Percentiles rank a stretch among this genome's conserved stretches.
Evolutionary conservation across 1,140 invertebrate species (phyloP).

Genomic region (Pseudobourletiella spinata): DNA sequence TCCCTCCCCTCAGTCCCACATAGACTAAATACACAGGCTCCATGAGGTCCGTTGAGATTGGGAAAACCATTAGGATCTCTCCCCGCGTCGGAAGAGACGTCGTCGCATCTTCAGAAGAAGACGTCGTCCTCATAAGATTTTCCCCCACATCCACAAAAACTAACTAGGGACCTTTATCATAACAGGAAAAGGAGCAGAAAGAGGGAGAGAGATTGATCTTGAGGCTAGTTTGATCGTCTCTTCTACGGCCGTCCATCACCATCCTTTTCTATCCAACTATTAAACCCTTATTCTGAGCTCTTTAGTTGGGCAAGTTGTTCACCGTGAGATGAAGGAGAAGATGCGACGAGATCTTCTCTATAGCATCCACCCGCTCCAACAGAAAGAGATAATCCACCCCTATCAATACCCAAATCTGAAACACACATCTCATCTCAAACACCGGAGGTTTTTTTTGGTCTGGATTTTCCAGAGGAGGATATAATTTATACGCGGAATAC

Average conservation of each 20-base stretch:
- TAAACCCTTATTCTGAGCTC: neutral
- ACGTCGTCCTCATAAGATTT: neutral
- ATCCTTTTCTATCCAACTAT: neutral
- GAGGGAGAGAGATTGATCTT: neutral
- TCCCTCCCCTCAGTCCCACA: neutral
- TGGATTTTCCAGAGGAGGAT: neutral
- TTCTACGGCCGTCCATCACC: neutral
- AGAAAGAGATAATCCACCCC: neutral
- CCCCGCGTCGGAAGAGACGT: neutral
- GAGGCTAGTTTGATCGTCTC: neutral
- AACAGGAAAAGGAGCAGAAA: slow-evolving; percentile 7
- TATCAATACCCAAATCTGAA: neutral
- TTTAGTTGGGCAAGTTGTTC: neutral
- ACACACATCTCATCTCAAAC: neutral
- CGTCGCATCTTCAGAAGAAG: too few species aligned
- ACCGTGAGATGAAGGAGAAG: too few species aligned
- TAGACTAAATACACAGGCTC: too few species aligned
- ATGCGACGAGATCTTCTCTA: neutral
- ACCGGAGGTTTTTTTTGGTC: neutral
- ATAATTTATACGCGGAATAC: neutral
- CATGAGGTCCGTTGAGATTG: slow-evolving; percentile 20
- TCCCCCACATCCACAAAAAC: neutral
- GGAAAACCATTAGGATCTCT: slow-evolving; percentile 17
- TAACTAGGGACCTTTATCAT: neutral
- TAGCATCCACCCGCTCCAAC: neutral